phyloP scores from a whole-genome alignment of 1,140 invertebrate genomes.

The Andricus grossulariae region DNA sequence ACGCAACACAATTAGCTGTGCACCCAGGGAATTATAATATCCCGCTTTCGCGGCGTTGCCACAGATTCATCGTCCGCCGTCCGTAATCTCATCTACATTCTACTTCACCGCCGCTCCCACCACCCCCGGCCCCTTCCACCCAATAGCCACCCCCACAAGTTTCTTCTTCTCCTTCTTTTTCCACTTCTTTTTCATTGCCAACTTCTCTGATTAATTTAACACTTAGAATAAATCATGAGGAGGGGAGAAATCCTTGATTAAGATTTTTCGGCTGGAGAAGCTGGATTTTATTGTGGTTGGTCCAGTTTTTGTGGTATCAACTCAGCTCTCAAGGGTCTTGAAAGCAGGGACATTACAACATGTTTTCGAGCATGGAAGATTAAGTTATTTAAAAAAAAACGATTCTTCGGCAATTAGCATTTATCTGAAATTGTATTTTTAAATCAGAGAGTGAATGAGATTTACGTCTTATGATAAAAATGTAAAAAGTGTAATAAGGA shows the following conservation, averaged over 20 bases:
- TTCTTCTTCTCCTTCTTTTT: background rate
- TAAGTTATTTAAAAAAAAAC: no score
- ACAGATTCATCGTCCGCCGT: conserved; percentile 47
- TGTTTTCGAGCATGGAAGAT: no score
- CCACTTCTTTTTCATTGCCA: background rate
- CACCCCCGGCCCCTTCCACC: background rate
- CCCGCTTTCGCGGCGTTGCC: conserved; percentile 55
- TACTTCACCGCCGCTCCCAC: conserved; percentile 42
- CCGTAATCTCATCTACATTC: conserved; percentile 50
- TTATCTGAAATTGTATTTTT: no score
- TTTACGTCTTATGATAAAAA: no score
- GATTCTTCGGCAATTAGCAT: no score
- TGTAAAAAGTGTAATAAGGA: no score
- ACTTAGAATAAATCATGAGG: conserved; percentile 28
- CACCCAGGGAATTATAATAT: conserved; percentile 69
- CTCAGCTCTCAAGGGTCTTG: background rate
- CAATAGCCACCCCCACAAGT: background rate
- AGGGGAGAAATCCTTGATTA: conserved; percentile 24
- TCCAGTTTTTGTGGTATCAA: background rate
- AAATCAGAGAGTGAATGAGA: no score
- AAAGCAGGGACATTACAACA: no score
- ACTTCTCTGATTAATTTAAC: conserved; percentile 26
- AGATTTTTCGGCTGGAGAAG: background rate
- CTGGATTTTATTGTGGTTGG: conserved; percentile 22
- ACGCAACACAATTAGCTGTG: conserved; percentile 73